Evolutionary conservation across 2,888 invertebrate species (phyloP).

Genomic region (Bombylius discolor): DNA sequence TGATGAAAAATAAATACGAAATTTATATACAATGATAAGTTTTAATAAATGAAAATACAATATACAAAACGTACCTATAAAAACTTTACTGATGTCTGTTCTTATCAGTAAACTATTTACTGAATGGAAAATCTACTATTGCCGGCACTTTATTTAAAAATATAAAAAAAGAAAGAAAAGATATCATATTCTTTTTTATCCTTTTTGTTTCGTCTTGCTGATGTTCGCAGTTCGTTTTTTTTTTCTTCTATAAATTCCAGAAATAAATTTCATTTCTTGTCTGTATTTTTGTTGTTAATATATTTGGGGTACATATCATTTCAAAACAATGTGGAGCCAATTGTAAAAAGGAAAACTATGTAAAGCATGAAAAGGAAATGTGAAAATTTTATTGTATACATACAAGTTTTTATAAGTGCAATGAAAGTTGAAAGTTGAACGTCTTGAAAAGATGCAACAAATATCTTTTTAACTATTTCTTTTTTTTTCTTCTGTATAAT

Average conservation of each 20-base stretch:
- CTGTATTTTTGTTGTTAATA: too few species aligned
- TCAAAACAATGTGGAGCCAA: too few species aligned
- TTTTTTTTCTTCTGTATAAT: too few species aligned
- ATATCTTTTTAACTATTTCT: conserved; percentile 9
- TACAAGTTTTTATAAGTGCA: too few species aligned
- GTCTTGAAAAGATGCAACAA: conserved; percentile 20
- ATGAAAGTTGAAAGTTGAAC: conserved; percentile 18
- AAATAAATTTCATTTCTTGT: too few species aligned
- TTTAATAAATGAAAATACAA: too few species aligned
- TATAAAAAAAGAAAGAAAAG: too few species aligned
- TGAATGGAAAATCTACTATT: conserved; percentile 7
- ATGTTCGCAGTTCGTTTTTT: background rate
- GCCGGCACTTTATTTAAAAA: background rate
- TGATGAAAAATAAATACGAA: too few species aligned
- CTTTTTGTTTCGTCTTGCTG: background rate
- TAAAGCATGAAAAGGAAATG: conserved; percentile 3
- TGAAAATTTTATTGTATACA: background rate
- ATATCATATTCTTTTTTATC: too few species aligned
- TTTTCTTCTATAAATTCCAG: background rate
- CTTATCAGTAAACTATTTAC: conserved; percentile 3
- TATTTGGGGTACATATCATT: too few species aligned
- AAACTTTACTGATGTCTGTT: background rate
- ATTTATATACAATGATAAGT: too few species aligned
- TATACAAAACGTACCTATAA: background rate
- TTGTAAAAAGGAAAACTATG: too few species aligned